Evolutionary conservation across 2,113 vertebrate species (phyloP).

Genomic region (Strix uralensis): DNA sequence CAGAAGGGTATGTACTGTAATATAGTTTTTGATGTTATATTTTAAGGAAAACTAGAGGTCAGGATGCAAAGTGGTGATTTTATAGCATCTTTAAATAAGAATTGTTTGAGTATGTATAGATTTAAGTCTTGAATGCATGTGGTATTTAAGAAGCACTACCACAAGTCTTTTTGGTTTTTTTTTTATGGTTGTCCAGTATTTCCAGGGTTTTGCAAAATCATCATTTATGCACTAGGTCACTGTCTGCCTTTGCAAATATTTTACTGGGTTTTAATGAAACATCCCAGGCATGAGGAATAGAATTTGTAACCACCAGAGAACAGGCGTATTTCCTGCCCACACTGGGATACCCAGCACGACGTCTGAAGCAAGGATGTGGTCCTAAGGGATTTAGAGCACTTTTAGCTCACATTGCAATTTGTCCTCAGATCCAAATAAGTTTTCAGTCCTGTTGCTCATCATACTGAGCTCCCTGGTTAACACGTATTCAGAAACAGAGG

Average conservation of each 20-base stretch:
- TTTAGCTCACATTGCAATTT: not conserved
- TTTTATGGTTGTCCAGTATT: not conserved
- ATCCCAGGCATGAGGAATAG: not conserved
- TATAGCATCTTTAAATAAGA: not conserved
- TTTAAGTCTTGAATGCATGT: not conserved
- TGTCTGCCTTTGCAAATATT: not conserved
- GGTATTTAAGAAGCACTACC: not conserved
- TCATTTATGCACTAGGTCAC: not conserved
- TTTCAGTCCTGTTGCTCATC: not conserved
- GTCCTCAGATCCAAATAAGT: not conserved
- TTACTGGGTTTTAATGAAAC: not conserved
- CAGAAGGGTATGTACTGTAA: not conserved
- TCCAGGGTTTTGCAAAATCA: slow-evolving; percentile 20
- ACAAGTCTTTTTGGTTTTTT: not conserved
- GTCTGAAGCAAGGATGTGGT: not conserved
- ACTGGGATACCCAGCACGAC: not conserved
- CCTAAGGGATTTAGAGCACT: not conserved
- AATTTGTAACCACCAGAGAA: not conserved
- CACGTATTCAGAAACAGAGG: not conserved
- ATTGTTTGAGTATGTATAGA: not conserved
- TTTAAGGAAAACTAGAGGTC: slow-evolving; percentile 14
- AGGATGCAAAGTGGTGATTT: slow-evolving; percentile 33
- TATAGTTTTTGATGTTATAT: slow-evolving; percentile 21
- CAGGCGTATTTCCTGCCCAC: not conserved
- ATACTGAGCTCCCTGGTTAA: not conserved